A percentile compares a stretch with the other conserved stretches of the same genome.
These are phyloP conservation scores for Acrocephalus scirpaceus DNA, from an alignment of 2,797 vertebrate genomes.

Conservation along the genomic window DNA sequence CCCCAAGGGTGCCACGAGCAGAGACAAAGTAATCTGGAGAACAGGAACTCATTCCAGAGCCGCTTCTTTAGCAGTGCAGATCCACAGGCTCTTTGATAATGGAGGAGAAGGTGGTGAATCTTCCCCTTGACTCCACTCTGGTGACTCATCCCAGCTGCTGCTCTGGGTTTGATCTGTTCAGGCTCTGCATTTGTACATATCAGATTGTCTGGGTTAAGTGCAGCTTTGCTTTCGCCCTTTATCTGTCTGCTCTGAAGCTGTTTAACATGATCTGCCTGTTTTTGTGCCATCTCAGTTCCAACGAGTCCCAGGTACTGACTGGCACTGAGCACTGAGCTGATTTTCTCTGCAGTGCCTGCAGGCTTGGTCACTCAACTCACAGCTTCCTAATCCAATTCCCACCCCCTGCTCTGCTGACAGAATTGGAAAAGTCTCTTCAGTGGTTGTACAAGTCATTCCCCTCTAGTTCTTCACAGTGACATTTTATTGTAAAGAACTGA, in stretches of 20 bases:
- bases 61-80: not conserved
- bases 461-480: not conserved
- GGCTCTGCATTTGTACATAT: not conserved
- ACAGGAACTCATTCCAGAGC: not conserved
- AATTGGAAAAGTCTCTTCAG: not conserved
- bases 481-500: not conserved
- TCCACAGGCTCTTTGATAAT: not conserved
- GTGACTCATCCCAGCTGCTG: not conserved
- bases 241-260: not conserved
- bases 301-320: not conserved
- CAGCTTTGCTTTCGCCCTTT: not conserved
- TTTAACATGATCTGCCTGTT: constrained; percentile 18
- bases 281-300: not conserved
- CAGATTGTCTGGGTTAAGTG: not conserved
- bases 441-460: fast-evolving
- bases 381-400: not conserved
- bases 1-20: not conserved
- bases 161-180: not conserved
- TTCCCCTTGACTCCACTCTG: not conserved
- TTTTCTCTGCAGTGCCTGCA: not conserved
- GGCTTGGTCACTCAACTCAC: not conserved
- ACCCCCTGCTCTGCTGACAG: not conserved
- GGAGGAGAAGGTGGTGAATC: not conserved
- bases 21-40: not conserved
- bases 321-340: not conserved